phyloP scores from a whole-genome alignment of 2,113 vertebrate species.

The Sinocyclocheilus grahami region DNA sequence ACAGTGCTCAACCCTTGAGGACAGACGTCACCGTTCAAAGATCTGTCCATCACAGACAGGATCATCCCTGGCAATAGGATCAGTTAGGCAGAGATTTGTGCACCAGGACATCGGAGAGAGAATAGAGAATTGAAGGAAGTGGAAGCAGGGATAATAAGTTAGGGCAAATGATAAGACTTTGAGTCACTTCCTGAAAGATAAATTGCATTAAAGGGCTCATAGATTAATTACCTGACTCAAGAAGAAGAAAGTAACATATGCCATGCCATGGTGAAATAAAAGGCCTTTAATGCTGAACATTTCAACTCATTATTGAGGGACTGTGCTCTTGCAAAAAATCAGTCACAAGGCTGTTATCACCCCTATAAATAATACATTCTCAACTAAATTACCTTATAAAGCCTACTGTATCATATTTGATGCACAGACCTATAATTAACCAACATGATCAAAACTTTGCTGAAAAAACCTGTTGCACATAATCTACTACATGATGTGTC shows the following conservation, averaged over 20 bases:
- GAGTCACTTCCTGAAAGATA: background rate
- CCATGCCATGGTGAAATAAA: background rate
- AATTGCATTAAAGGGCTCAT: background rate
- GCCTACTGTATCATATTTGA: background rate
- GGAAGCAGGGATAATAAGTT: background rate
- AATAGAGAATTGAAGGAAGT: background rate
- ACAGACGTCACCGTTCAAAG: background rate
- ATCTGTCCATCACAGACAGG: conserved; percentile 15
- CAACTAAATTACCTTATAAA: background rate
- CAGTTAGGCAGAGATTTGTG: conserved; percentile 25
- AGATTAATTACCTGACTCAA: background rate
- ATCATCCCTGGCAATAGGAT: conserved; percentile 52
- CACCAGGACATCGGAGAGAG: background rate
- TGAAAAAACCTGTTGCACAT: background rate
- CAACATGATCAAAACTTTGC: background rate
- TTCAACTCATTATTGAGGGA: no score
- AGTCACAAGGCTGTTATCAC: background rate
- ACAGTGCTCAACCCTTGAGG: background rate
- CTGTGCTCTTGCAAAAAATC: no score
- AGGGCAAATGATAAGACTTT: background rate
- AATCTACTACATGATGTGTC: background rate
- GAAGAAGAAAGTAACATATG: background rate
- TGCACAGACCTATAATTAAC: background rate
- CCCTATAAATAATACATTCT: background rate
- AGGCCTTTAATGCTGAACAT: background rate